Evolutionary conservation across 2,797 vertebrate species (phyloP).

Genomic region (Carcharodon carcharias): DNA sequence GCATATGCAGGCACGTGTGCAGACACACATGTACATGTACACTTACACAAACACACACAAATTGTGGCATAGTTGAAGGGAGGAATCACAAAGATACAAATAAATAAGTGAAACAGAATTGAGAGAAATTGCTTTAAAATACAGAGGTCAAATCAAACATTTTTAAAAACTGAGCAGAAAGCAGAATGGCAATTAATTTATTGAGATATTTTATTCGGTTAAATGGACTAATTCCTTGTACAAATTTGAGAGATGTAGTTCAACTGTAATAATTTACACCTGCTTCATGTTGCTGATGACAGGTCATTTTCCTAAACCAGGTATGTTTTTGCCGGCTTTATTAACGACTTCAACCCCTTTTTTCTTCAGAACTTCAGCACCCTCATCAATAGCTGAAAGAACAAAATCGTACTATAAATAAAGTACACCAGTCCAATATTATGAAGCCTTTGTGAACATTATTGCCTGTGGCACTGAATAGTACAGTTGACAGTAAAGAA

Average conservation of each 20-base stretch:
- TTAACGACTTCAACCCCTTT: not conserved
- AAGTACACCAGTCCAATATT: not conserved
- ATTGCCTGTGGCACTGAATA: not conserved
- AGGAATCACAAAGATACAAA: not conserved
- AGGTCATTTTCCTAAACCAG: not conserved
- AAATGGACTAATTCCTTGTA: not conserved
- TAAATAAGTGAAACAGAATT: not conserved
- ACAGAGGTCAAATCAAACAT: not conserved
- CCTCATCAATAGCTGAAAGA: not conserved
- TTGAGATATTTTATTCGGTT: not conserved
- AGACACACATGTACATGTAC: not conserved
- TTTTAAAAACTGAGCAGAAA: not conserved
- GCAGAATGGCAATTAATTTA: not conserved
- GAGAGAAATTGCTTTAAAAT: not conserved
- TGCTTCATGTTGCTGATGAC: not conserved
- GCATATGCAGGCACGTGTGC: not conserved
- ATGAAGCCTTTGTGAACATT: not conserved
- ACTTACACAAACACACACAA: not conserved
- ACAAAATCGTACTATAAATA: not conserved
- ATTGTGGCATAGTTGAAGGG: not conserved
- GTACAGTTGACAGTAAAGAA: too few species aligned
- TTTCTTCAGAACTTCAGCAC: not conserved
- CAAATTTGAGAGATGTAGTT: not conserved
- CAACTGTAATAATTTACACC: not conserved
- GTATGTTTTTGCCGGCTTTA: accelerated